Evolutionary conservation across 2,113 vertebrate genomes (phyloP).

Genomic region (Hippocampus barbouri): DNA sequence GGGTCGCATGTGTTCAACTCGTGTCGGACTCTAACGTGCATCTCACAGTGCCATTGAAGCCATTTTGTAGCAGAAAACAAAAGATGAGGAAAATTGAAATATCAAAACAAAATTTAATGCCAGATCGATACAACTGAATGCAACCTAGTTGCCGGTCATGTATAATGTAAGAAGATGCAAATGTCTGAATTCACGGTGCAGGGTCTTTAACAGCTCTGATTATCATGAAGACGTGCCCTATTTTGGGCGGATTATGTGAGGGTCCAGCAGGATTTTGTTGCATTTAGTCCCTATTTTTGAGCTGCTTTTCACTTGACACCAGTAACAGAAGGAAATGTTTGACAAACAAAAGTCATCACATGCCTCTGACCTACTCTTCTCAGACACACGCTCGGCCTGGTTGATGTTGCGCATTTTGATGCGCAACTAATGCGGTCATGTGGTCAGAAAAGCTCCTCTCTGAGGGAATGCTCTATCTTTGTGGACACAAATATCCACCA

Average conservation of each 20-base stretch:
- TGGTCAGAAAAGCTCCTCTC: conserved; percentile 40
- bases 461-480: conserved; percentile 38
- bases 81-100: too few relatives aligned
- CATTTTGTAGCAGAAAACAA: too few relatives aligned
- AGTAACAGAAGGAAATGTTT: conserved; percentile 29
- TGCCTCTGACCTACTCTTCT: conserved; percentile 25
- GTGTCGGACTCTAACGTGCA: too few relatives aligned
- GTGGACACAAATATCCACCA: conserved; percentile 47
- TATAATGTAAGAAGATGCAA: neutral
- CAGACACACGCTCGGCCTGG: conserved; percentile 5
- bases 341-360: conserved; percentile 36
- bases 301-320: conserved; percentile 23
- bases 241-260: conserved; percentile 39
- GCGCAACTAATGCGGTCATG: conserved; percentile 13
- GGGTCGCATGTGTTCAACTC: too few relatives aligned
- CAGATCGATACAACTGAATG: too few relatives aligned
- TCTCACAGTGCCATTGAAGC: too few relatives aligned
- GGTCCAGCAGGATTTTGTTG: conserved; percentile 39
- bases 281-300: conserved; percentile 37
- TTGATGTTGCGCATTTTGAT: neutral
- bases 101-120: too few relatives aligned
- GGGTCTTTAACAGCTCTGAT: conserved; percentile 28
- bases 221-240: conserved; percentile 26
- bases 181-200: neutral
- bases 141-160: neutral